A percentile compares a stretch with the other conserved stretches of the same genome.
phyloP scores from a whole-genome alignment of 2,888 invertebrate species.

The Metacarcinus magister region DNA sequence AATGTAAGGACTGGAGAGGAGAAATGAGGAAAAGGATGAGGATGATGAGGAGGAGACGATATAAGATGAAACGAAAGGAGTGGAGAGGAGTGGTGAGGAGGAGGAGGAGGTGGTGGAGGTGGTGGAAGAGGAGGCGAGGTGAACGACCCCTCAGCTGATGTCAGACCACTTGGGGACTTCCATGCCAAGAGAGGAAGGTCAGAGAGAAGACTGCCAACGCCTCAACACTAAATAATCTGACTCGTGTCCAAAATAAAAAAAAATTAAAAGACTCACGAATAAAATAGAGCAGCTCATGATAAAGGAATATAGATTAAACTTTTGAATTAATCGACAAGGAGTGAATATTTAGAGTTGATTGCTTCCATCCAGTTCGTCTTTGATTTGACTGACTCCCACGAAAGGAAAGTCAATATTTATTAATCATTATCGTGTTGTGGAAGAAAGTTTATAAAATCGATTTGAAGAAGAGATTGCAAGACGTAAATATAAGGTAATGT shows the following conservation, averaged over 20 bases:
- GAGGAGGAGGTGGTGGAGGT: background rate
- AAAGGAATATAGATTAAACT: background rate
- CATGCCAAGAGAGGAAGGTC: constrained; percentile 12
- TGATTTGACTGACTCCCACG: no score
- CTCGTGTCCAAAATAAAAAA: background rate
- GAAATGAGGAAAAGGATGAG: background rate
- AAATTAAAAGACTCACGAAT: background rate
- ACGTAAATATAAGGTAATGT: no score
- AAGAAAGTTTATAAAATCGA: no score
- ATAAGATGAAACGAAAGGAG: background rate
- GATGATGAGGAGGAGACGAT: background rate
- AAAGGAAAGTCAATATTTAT: no score
- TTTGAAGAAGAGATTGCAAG: no score
- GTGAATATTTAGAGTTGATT: no score
- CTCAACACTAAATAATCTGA: background rate
- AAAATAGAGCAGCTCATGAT: background rate
- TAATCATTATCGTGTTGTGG: no score
- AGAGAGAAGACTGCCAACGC: background rate
- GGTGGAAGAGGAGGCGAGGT: background rate
- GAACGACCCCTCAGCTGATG: background rate
- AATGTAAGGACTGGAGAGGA: background rate
- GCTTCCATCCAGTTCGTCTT: no score
- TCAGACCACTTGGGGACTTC: background rate
- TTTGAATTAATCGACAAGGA: no score
- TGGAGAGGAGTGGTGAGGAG: background rate